Percentiles rank a stretch among this genome's conserved stretches.
phyloP scores from a whole-genome alignment of 2,113 vertebrate genomes.

The Oceanodroma tethys region DNA sequence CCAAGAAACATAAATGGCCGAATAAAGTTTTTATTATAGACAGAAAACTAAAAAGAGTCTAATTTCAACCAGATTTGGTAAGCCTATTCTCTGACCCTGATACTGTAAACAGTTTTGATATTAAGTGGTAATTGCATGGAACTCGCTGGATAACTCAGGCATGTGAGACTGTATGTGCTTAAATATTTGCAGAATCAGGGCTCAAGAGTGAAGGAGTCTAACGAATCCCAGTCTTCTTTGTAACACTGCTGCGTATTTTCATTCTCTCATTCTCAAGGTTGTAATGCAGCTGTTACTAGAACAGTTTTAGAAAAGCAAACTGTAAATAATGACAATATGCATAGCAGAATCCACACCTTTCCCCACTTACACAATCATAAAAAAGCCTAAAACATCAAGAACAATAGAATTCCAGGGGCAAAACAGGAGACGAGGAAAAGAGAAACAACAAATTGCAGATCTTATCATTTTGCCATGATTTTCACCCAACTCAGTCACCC shows the following conservation, averaged over 20 bases:
- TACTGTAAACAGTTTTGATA: not conserved
- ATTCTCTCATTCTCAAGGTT: not conserved
- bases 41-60: not conserved
- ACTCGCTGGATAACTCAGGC: not conserved
- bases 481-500: not conserved
- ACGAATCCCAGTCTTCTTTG: slow-evolving; percentile 32
- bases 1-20: not conserved
- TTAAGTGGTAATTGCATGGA: not conserved
- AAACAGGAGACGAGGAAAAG: not conserved
- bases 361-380: not conserved
- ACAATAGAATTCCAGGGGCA: slow-evolving; percentile 2
- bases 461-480: not conserved
- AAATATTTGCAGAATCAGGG: not conserved
- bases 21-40: not conserved
- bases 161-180: not conserved
- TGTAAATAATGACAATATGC: not conserved
- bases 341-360: not conserved
- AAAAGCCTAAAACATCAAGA: not conserved
- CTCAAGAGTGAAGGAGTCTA: not conserved
- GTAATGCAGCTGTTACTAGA: not conserved
- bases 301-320: not conserved
- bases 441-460: not conserved
- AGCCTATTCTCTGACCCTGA: not conserved
- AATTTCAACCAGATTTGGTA: not conserved
- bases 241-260: not conserved